Conservation (phyloP, 1,140 invertebrate species). For the Polypedilum pembai region DNA sequence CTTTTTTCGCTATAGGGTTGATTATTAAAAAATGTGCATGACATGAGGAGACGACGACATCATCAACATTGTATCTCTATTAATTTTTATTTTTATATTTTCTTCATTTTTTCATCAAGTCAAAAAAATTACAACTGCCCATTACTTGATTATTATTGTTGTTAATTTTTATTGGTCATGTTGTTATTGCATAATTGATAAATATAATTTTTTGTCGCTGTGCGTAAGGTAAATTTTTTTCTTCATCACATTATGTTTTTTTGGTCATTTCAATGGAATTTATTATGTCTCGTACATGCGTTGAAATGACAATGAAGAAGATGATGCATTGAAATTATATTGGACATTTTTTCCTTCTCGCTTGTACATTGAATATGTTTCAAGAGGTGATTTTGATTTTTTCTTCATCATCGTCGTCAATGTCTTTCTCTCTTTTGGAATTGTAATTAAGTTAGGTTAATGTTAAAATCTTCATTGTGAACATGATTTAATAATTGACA, state of each 20-base stretch:
- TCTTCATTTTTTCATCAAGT: neutral
- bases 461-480: no score
- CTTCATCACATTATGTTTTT: neutral
- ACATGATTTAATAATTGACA: no score
- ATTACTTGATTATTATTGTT: slow-evolving; percentile 14
- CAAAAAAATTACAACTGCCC: neutral
- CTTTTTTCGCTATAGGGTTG: no score
- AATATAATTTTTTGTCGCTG: neutral
- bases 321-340: slow-evolving; percentile 2
- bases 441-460: no score
- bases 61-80: neutral
- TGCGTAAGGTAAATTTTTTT: slow-evolving; percentile 2
- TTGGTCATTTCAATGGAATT: no score
- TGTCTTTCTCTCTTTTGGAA: no score
- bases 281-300: neutral
- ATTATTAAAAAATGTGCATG: no score
- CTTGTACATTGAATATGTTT: neutral
- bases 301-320: neutral
- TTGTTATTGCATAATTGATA: neutral
- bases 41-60: neutral
- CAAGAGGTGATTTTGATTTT: no score
- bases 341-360: neutral
- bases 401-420: no score
- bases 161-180: neutral
- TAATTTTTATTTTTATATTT: slow-evolving; percentile 2